Base-by-base conservation (phyloP, 2,797 vertebrate genomes). In the Hypotaenidia okinawae region DNA sequence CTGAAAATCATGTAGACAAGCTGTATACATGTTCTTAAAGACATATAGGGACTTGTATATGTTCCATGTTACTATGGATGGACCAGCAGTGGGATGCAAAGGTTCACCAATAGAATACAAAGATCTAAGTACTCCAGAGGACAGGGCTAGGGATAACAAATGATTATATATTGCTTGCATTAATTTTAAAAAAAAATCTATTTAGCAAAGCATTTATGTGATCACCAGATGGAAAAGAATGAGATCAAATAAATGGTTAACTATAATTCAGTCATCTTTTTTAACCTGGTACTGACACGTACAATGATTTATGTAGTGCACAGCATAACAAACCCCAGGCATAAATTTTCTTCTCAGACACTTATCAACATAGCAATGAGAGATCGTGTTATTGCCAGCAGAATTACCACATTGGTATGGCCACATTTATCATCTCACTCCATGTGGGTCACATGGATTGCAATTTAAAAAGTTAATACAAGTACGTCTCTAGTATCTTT, bases 261-360 rank as follows among this genome's bases (percentile, higher is more conserved):
- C 27, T 77, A 37, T 57, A 80, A 83, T 87, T 89, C 1, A 0
- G 8, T 55, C 11, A 43, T 39, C 35, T 52, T n/a, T 84, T 75
- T 73, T 72, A 33, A 79, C 32, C 58, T 66, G 30, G 25, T 93
- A 67, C 73, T 84, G 93, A 91, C 87, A 89, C 5, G 7, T 67
- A 35, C 22, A 81, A 68, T 84, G 76, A 95, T 86, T 81, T 83
- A 88, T 75, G 23, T 28, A 78, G 51, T 55, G 28, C 32, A 32
- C 23, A 41, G 73, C 51, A 55, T 76, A 93, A 88, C n/a, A 91
- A 90, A 86, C 16, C 24, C 22, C 52, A 85, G 66, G 32, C 67
- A 93, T 94, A 95, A 95, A 95, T 96, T 93, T 93, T 79, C 80
- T 86, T 88, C 37, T 91, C 79, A 81, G 85, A 86, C 76, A 73